phyloP scores from a whole-genome alignment of 2,888 invertebrate species.

The Maniola hyperantus region DNA sequence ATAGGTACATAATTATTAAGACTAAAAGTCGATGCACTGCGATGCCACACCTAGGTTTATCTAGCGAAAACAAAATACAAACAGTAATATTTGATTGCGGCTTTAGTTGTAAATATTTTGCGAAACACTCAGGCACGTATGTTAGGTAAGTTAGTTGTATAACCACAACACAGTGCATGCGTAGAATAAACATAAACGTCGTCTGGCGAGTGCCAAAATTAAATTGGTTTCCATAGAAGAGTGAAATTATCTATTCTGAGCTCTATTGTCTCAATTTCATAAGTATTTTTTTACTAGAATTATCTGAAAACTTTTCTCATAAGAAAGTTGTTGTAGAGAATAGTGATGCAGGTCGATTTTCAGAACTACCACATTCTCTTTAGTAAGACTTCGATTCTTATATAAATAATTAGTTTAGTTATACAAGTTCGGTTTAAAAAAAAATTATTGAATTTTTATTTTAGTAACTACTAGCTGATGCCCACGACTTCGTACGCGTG shows the following conservation, averaged over 20 bases:
- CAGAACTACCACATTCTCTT: no score
- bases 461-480: no score
- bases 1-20: background rate
- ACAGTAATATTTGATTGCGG: background rate
- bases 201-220: background rate
- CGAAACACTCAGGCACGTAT: conserved; percentile 14
- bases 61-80: conserved; percentile 1
- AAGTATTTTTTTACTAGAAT: background rate
- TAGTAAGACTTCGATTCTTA: no score
- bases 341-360: no score
- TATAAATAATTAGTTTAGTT: no score
- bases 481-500: no score
- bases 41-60: conserved; percentile 2
- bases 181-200: conserved; percentile 3
- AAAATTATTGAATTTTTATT: no score
- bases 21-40: background rate
- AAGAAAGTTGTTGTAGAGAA: no score
- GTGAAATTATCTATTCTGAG: background rate
- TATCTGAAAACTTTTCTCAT: background rate
- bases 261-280: background rate
- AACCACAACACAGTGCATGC: conserved; percentile 5
- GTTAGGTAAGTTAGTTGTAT: conserved; percentile 3
- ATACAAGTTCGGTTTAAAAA: no score
- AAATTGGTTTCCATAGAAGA: conserved; percentile 2
- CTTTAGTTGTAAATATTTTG: conserved; percentile 16